phyloP scores from a whole-genome alignment of 2,113 vertebrate species.

The Geococcyx californianus region DNA sequence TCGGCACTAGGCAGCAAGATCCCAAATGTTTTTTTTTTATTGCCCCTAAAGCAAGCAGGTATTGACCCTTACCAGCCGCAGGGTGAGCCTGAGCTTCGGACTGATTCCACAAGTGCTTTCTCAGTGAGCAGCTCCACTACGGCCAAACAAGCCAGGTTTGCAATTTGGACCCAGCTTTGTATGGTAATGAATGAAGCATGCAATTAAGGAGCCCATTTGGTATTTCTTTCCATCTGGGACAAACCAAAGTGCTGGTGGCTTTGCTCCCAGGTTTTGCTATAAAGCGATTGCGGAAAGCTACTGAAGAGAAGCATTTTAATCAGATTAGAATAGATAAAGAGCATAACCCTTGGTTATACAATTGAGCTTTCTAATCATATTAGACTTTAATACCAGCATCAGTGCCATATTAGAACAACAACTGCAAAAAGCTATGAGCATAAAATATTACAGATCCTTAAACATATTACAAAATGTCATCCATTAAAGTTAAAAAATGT shows the following conservation, averaged over 20 bases:
- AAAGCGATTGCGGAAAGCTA: conserved; percentile 48
- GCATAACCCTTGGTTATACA: conserved; percentile 62
- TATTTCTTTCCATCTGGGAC: neutral
- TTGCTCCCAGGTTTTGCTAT: conserved; percentile 31
- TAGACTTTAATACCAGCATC: conserved; percentile 55
- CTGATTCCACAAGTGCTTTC: neutral
- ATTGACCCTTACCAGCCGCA: neutral
- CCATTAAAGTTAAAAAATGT: conserved; percentile 35
- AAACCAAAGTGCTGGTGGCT: conserved; percentile 2
- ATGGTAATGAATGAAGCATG: neutral
- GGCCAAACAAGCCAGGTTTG: accelerated
- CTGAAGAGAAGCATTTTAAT: conserved; percentile 62
- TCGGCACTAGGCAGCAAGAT: neutral
- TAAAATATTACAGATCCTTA: conserved; percentile 56
- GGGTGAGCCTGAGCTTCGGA: neutral
- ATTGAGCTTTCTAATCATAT: conserved; percentile 68
- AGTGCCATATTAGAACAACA: conserved; percentile 62
- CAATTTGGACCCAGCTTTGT: neutral
- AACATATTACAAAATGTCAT: conserved; percentile 65
- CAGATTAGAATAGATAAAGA: conserved; percentile 67
- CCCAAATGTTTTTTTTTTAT: neutral
- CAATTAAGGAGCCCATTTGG: neutral
- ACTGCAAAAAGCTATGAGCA: conserved; percentile 49
- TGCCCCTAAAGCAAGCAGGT: neutral
- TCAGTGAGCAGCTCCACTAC: neutral